Percentiles rank a stretch among this genome's conserved stretches.
phyloP scores from a whole-genome alignment of 2,113 vertebrate species.

The Cathartes aura region DNA sequence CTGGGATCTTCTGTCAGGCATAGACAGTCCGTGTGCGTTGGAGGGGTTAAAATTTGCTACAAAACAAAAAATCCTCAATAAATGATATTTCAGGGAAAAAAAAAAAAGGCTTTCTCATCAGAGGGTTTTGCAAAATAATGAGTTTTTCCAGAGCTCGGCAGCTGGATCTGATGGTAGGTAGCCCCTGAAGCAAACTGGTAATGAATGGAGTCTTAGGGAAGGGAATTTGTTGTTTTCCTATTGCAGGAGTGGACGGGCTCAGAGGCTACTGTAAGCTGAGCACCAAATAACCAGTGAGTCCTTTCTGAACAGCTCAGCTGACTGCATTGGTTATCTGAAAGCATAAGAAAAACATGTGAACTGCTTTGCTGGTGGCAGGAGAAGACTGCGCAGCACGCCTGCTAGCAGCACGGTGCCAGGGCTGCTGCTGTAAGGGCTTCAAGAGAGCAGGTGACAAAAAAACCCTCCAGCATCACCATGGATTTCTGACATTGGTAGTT shows the following conservation, averaged over 20 bases:
- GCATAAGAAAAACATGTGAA: neutral
- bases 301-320: neutral
- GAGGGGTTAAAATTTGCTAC: neutral
- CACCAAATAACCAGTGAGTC: neutral
- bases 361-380: neutral
- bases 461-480: neutral
- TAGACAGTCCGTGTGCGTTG: accelerated
- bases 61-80: neutral
- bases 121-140: neutral
- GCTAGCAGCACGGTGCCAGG: accelerated
- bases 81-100: neutral
- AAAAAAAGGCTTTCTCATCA: neutral
- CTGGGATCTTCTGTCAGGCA: neutral
- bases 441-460: neutral
- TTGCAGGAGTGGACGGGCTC: neutral
- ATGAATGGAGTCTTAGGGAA: neutral
- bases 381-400: neutral
- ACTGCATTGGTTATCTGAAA: neutral
- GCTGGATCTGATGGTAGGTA: neutral
- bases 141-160: neutral
- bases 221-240: neutral
- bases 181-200: neutral
- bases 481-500: neutral
- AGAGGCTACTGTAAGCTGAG: neutral
- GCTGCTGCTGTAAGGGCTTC: neutral